Base-by-base conservation (phyloP, 2,113 vertebrate genomes). In the Paradisaea rubra region DNA sequence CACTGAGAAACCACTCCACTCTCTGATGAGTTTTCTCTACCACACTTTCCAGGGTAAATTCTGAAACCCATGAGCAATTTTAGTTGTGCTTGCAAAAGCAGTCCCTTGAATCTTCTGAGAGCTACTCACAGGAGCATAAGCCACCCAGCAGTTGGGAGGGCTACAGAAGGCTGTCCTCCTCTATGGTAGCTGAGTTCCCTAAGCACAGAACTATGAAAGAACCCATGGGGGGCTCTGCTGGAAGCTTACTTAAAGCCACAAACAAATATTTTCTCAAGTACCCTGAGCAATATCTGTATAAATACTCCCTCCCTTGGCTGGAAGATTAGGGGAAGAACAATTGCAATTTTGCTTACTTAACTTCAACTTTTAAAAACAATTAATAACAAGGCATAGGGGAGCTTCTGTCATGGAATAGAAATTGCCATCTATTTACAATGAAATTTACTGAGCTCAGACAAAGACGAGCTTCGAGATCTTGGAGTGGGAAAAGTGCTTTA, bases 241-340 rank as follows among this genome's bases (percentile, higher is more conserved):
- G 59, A 92, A 92, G 91, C 50, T 79, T 77, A 37, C 57, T 81
- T 64, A 64, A 84, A 90, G 53, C 25, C 49, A 65, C 64, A 78
- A 85, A 83, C 44, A 86, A 94, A 86, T 27, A 83, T 74, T 80
- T 83, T 91, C 90, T 90, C 56, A 53, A 89, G 53, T 81, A 74
- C 30, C 86, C 76, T 70, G 24, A 78, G 52, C 20, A 56, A 18
- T 86, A 74, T 68, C 69, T 81, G n/a, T 7, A 2, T 64, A 88
- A 90, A 94, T 86, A 28, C 9, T 92, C 65, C 37, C 27, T 90
- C 23, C 18, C 50, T 81, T 94, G 72, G 69, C 90, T 93, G 25
- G 22, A 83, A 88, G 79, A 74, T 84, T 53, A 76, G 27, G 30
- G 37, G 49, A 24, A 88, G 86, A 90, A 68, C 88, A 95, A 81